A percentile compares a stretch with the other conserved stretches of the same genome.
phyloP scores from a whole-genome alignment of 1,140 invertebrate species.

The Ectropis grisescens region DNA sequence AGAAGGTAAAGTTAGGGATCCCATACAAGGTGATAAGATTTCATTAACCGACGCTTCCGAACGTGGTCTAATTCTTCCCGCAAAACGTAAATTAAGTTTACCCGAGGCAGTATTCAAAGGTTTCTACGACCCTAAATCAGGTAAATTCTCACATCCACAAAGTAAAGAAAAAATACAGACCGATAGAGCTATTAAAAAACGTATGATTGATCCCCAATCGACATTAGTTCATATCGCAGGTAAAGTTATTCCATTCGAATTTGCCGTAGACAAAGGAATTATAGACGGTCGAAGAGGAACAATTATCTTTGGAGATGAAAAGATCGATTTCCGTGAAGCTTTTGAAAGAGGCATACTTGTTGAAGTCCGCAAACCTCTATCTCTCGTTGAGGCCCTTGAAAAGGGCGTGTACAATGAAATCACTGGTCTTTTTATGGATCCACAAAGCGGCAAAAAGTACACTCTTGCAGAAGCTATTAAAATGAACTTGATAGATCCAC shows the following conservation, averaged over 20 bases:
- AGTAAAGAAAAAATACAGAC: conserved; percentile 82
- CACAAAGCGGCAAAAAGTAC: conserved; percentile 80
- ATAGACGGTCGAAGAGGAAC: conserved; percentile 83
- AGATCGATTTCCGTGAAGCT: conserved; percentile 88
- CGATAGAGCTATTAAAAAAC: conserved; percentile 81
- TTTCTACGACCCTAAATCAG: conserved; percentile 81
- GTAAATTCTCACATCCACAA: conserved; percentile 78
- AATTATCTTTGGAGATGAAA: conserved; percentile 73
- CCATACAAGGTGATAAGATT: conserved; percentile 79
- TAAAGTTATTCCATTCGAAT: conserved; percentile 83
- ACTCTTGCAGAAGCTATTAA: conserved; percentile 82
- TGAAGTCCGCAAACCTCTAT: conserved; percentile 84
- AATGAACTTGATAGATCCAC: conserved; percentile 81
- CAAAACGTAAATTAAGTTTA: conserved; percentile 85
- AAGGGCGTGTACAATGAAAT: conserved; percentile 86
- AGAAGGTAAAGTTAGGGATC: conserved; percentile 83
- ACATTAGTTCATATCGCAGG: conserved; percentile 83
- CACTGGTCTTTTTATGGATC: conserved; percentile 84
- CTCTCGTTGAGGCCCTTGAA: conserved; percentile 85
- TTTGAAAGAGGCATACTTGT: conserved; percentile 86
- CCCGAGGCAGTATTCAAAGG: conserved; percentile 90
- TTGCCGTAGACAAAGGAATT: conserved; percentile 84
- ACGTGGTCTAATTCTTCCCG: conserved; percentile 83
- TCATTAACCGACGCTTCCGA: conserved; percentile 85
- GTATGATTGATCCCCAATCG: conserved; percentile 84